These are phyloP conservation scores for Irena cyanogastra DNA, from an alignment of 2,113 vertebrate genomes.

Conservation along the genomic window DNA sequence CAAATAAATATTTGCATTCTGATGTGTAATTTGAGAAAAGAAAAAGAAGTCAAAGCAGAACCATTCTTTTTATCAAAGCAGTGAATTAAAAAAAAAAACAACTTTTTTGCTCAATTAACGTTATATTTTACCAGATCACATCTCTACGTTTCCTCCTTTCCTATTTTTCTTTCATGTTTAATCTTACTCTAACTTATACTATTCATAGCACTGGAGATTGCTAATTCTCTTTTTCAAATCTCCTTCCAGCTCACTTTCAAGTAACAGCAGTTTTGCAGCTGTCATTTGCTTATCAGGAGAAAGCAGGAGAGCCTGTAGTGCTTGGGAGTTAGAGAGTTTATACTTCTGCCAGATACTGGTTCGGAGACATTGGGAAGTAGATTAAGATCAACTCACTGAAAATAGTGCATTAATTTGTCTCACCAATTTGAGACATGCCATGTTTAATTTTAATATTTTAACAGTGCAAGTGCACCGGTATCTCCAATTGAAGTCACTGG, in stretches of 20 bases:
- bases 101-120: neutral
- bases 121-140: neutral
- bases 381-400: neutral
- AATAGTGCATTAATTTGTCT: neutral
- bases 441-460: neutral
- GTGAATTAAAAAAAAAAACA: neutral
- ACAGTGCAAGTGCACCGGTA: neutral
- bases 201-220: neutral
- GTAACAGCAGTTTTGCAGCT: neutral
- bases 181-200: neutral
- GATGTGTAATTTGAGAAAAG: neutral
- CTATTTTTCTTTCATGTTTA: neutral
- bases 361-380: neutral
- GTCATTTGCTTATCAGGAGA: neutral
- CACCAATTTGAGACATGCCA: neutral
- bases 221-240: neutral
- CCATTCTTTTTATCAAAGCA: neutral
- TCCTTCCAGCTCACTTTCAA: neutral
- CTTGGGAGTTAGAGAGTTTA: neutral
- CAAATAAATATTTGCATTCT: neutral
- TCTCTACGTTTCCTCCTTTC: neutral
- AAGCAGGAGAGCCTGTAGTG: neutral
- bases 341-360: neutral
- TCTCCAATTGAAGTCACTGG: neutral
- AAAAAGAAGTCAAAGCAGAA: neutral